These are phyloP conservation scores for Rhincodon typus DNA, from an alignment of 2,797 vertebrate species.

Conservation along the genomic window DNA sequence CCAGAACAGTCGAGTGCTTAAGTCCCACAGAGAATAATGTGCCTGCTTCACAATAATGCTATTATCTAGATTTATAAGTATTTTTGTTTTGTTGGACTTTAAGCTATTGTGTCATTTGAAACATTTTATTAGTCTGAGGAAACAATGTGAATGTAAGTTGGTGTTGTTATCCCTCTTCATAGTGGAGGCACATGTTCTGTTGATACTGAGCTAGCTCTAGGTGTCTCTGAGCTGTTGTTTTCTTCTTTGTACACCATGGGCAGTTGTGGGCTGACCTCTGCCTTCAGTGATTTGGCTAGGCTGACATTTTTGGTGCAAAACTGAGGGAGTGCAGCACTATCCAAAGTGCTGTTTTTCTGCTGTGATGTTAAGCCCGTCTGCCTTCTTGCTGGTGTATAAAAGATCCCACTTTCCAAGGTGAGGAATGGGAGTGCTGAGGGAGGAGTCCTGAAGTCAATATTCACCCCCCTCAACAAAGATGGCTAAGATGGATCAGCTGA, in stretches of 20 bases:
- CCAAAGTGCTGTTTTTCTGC: background rate
- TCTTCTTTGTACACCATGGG: background rate
- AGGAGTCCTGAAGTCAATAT: no score
- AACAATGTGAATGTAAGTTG: no score
- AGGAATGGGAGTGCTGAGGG: no score
- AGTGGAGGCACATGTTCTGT: background rate
- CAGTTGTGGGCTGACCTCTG: background rate
- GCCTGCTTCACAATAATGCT: background rate
- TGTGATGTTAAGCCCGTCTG: background rate
- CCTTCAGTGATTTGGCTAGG: background rate
- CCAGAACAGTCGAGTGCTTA: background rate
- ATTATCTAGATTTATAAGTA: background rate
- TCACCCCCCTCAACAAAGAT: no score
- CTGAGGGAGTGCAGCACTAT: background rate
- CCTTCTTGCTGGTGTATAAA: background rate
- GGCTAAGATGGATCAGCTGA: no score
- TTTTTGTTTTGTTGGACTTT: background rate
- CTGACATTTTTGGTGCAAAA: background rate
- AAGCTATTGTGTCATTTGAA: background rate
- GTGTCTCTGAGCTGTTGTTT: background rate
- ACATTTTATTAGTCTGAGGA: no score
- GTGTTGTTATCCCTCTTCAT: background rate
- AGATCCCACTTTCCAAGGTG: background rate
- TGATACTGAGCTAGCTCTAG: background rate
- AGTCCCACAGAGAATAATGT: background rate